Base-by-base conservation (phyloP, 2,797 vertebrate genomes). In the Iguana delicatissima region DNA sequence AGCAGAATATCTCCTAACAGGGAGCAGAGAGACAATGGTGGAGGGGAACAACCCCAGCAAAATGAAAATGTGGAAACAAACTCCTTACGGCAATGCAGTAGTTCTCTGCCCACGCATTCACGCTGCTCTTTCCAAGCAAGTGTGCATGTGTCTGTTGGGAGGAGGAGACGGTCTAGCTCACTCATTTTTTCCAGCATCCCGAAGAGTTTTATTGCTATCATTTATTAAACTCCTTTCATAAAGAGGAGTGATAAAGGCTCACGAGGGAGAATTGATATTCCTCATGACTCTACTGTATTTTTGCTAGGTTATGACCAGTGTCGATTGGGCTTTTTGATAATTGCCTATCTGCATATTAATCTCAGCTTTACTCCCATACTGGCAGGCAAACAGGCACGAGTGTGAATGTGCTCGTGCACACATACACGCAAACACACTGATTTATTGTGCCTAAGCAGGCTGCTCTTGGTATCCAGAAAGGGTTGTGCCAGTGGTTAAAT, bases 151-250 rank as follows among this genome's bases (percentile, higher is more conserved):
- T 57, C 14, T 42, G 35, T 32, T 55, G 57, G 8, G 57, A 12
- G 10, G 32, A 38, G 12, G 42, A 42, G 26, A 76, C 46, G 18
- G 86, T 89, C 0, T 5, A 20, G 42, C 91, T 87, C 0, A 73
- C 89, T 73, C 77, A 88, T 90, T 95, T 89, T 46, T n/a, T 89
- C 89, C 35, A 88, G 77, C 80, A 91, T 64, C 80, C 73, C 80
- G n/a, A 26, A 3, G 9, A n/a, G 3, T 81, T 82, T 95, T 89
- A 87, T 90, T 92, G 80, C 82, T 88, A 81, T 87, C 89, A 90
- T 94, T 93, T 89, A 42, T 92, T 92, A 86, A 6, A 7, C 3
- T 77, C 64, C 80, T 94, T 93, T 92, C 88, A 92, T 76, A 94
- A 94, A 94, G 72, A 84, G 77, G 79, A 77, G 86, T 52, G 85